Conservation (phyloP, 2,888 invertebrate genomes). For the Chromoteleia sp. region DNA sequence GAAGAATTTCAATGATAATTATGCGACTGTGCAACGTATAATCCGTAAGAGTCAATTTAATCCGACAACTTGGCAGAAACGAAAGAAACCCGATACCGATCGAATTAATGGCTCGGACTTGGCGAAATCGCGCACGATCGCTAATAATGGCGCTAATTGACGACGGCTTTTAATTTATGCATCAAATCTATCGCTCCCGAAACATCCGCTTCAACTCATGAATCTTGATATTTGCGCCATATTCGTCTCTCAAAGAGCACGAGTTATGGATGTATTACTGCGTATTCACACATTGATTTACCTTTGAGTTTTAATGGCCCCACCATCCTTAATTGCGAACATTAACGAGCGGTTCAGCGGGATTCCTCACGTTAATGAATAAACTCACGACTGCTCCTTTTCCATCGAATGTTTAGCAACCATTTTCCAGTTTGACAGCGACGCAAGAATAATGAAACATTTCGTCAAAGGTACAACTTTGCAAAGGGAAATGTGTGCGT, state of each 20-base stretch:
- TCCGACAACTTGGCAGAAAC: not conserved
- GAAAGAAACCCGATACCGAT: not conserved
- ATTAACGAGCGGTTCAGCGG: constrained; percentile 76
- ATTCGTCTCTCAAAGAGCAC: constrained; percentile 64
- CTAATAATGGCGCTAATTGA: constrained; percentile 29
- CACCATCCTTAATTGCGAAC: constrained; percentile 75
- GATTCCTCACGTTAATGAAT: constrained; percentile 76
- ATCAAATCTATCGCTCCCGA: constrained; percentile 39
- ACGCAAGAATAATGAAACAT: constrained; percentile 63
- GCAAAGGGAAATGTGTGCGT: constrained; percentile 48
- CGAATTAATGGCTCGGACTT: not conserved
- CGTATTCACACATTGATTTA: constrained; percentile 71
- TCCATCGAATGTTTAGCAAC: constrained; percentile 70
- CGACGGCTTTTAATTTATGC: constrained; percentile 45
- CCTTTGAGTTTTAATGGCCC: constrained; percentile 72
- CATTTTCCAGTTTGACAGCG: constrained; percentile 66
- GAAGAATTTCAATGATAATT: constrained; percentile 65
- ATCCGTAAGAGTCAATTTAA: constrained; percentile 29
- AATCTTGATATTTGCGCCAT: constrained; percentile 62
- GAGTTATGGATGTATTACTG: constrained; percentile 67
- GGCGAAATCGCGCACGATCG: constrained; percentile 1
- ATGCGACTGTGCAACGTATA: constrained; percentile 12
- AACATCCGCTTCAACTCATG: constrained; percentile 42
- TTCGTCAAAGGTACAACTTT: constrained; percentile 51
- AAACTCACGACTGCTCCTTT: constrained; percentile 72